These are phyloP conservation scores for Acanthosepion esculentum DNA, from an alignment of 2,888 invertebrate species.

Conservation along the genomic window DNA sequence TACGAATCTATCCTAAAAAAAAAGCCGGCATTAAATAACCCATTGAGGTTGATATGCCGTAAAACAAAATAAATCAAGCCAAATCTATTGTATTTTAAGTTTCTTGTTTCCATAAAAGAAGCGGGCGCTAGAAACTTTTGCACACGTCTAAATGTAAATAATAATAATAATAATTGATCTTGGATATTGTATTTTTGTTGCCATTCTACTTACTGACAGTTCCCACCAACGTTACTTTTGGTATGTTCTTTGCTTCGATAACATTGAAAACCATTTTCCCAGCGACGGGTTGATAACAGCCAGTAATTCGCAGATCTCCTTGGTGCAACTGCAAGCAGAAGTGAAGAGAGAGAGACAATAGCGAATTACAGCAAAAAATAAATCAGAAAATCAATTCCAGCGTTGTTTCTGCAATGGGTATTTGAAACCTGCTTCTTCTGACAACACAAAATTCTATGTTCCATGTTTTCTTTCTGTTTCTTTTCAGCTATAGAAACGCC, in stretches of 20 bases:
- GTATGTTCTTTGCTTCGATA: conserved; percentile 67
- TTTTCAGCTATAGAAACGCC: too few relatives aligned
- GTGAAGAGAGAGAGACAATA: background rate
- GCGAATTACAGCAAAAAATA: background rate
- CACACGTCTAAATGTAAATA: too few relatives aligned
- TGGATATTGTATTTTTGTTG: background rate
- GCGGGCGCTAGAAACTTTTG: too few relatives aligned
- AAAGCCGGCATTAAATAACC: too few relatives aligned
- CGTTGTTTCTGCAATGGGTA: background rate
- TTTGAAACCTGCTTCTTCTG: background rate
- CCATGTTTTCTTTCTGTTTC: too few relatives aligned
- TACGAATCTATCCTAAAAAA: too few relatives aligned
- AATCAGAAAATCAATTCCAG: background rate
- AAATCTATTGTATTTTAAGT: too few relatives aligned
- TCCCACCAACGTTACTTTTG: conserved; percentile 68
- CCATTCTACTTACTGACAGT: conserved; percentile 66
- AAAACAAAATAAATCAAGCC: too few relatives aligned
- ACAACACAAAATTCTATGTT: too few relatives aligned
- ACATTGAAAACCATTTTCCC: conserved; percentile 71
- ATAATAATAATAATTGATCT: too few relatives aligned
- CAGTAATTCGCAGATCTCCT: conserved; percentile 69
- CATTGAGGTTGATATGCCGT: too few relatives aligned
- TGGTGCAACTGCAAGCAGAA: conserved; percentile 65
- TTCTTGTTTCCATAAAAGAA: too few relatives aligned
- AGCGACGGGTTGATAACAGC: conserved; percentile 71